Evolutionary conservation across 2,888 invertebrate genomes (phyloP).

Genomic region (Emmelina monodactyla): DNA sequence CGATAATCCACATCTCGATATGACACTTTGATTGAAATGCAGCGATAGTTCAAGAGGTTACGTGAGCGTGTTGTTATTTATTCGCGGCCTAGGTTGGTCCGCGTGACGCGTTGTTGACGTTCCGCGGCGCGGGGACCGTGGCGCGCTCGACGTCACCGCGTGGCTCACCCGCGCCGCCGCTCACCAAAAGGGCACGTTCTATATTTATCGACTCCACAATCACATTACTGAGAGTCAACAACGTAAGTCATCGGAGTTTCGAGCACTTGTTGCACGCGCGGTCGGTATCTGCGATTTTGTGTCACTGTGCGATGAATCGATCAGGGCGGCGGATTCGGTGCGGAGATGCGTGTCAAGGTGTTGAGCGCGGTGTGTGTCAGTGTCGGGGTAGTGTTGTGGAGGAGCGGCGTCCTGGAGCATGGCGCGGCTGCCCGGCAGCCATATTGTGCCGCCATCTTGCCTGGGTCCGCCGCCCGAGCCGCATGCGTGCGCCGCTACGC

Average conservation of each 20-base stretch:
- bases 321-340: slow-evolving; percentile 29
- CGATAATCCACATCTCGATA: slow-evolving; percentile 8
- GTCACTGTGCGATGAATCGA: slow-evolving; percentile 39
- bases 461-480: slow-evolving; percentile 52
- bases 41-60: slow-evolving; percentile 19
- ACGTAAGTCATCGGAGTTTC: slow-evolving; percentile 33
- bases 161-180: slow-evolving; percentile 58
- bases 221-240: slow-evolving; percentile 43
- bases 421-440: slow-evolving; percentile 64
- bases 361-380: slow-evolving; percentile 41
- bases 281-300: slow-evolving; percentile 26
- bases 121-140: slow-evolving; percentile 56
- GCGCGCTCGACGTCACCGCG: slow-evolving; percentile 52
- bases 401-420: slow-evolving; percentile 53
- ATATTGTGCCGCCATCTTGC: slow-evolving; percentile 67
- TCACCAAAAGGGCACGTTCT: slow-evolving; percentile 56
- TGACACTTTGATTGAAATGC: slow-evolving; percentile 8
- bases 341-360: slow-evolving; percentile 45
- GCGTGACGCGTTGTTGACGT: slow-evolving; percentile 54
- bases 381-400: slow-evolving; percentile 51
- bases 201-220: slow-evolving; percentile 53
- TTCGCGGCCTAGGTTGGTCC: slow-evolving; percentile 25
- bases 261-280: slow-evolving; percentile 62
- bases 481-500: slow-evolving; percentile 63
- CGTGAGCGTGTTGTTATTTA: slow-evolving; percentile 40